Percentiles rank a stretch among this genome's conserved stretches.
These are phyloP conservation scores for Diabrotica virgifera DNA, from an alignment of 1,140 invertebrate species.

Conservation along the genomic window DNA sequence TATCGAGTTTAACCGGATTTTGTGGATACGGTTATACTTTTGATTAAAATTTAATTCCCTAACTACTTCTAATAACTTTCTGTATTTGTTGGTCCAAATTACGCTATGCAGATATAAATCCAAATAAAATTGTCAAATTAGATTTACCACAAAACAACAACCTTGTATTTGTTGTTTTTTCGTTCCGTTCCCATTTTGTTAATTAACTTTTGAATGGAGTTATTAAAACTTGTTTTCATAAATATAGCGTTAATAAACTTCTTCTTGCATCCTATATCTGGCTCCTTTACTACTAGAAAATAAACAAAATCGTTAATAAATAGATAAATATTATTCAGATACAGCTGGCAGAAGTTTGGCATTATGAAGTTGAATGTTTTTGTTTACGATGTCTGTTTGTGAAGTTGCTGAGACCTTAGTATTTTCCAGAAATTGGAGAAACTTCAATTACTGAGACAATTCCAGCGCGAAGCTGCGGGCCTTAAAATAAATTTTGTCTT, in stretches of 20 bases:
- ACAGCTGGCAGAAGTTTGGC: conserved; percentile 9
- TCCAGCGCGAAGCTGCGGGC: conserved; percentile 7
- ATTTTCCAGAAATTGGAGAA: conserved; percentile 10
- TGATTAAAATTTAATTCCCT: conserved; percentile 3
- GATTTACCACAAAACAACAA: conserved; percentile 7
- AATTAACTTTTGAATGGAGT: conserved; percentile 11
- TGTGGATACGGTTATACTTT: background rate
- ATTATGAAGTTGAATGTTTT: conserved; percentile 13
- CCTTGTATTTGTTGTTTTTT: background rate
- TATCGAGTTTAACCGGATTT: background rate
- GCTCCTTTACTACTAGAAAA: background rate
- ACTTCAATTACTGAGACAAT: conserved; percentile 17
- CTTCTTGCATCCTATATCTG: conserved; percentile 7
- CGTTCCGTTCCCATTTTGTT: background rate
- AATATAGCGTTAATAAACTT: conserved; percentile 14
- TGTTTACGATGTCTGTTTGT: conserved; percentile 12
- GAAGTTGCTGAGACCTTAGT: conserved; percentile 13
- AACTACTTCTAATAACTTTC: background rate
- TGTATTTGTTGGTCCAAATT: conserved; percentile 4
- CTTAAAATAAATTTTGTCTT: conserved; percentile 8
- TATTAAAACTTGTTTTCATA: conserved; percentile 8
- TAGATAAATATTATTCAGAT: conserved; percentile 14
- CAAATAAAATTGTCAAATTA: conserved; percentile 13
- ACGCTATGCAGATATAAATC: background rate
- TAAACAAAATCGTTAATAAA: conserved; percentile 7